Conservation (phyloP, 2,113 vertebrate genomes). For the Axis porcinus region DNA sequence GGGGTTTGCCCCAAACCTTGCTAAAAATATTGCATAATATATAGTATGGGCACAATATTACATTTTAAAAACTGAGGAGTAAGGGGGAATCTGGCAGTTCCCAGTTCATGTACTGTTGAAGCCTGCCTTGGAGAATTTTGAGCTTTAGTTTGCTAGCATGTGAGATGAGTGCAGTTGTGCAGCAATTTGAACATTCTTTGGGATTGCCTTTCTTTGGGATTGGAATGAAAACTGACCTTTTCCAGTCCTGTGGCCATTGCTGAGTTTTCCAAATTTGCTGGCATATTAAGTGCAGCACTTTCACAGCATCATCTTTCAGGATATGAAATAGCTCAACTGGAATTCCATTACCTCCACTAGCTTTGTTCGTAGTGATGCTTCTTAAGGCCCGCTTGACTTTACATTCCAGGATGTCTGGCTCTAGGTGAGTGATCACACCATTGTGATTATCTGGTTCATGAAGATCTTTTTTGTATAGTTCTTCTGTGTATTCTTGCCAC, state of each 20-base stretch:
- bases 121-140: background rate
- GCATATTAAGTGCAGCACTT: background rate
- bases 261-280: background rate
- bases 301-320: background rate
- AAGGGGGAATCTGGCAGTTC: background rate
- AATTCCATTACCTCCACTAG: background rate
- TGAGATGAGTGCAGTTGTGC: background rate
- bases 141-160: background rate
- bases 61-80: background rate
- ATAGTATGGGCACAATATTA: background rate
- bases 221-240: background rate
- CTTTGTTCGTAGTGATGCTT: background rate
- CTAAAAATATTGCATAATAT: background rate
- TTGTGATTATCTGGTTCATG: fast-evolving
- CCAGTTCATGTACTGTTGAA: background rate
- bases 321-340: background rate
- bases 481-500: background rate
- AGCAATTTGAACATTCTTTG: background rate
- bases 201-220: background rate
- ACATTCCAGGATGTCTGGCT: background rate
- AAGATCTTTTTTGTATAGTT: background rate
- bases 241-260: background rate
- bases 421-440: background rate
- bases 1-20: background rate
- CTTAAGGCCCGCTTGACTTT: background rate